A percentile compares a stretch with the other conserved stretches of the same genome.
Evolutionary conservation across 1,140 invertebrate species (phyloP).

Genomic region (Drosophila eugracilis): DNA sequence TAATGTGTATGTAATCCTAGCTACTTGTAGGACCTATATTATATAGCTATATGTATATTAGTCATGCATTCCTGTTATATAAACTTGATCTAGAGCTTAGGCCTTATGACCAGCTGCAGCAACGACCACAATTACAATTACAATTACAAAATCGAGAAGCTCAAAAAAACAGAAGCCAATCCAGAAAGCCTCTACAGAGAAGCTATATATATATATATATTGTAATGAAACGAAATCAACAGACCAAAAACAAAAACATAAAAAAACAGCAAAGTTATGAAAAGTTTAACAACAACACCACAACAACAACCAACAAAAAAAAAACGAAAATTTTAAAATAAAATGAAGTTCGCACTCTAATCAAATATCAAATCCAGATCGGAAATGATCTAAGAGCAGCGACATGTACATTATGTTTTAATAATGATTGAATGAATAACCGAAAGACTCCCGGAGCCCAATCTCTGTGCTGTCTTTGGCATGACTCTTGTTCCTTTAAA

Average conservation of each 20-base stretch:
- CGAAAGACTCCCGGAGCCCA: conserved; percentile 54
- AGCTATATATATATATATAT: conserved; percentile 67
- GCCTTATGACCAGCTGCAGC: conserved; percentile 42
- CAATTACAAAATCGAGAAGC: conserved; percentile 52
- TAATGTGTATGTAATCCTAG: conserved; percentile 49
- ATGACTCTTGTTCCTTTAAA: conserved; percentile 80
- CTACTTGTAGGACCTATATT: conserved; percentile 70
- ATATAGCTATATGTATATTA: conserved; percentile 59
- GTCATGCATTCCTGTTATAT: conserved; percentile 81
- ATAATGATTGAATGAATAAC: conserved; percentile 78
- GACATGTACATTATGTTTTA: conserved; percentile 81
- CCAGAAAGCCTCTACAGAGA: conserved; percentile 62
- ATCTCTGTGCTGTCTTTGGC: conserved; percentile 60
- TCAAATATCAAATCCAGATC: conserved; percentile 25
- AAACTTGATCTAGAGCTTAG: conserved; percentile 65
- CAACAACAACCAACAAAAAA: conserved; percentile 34
- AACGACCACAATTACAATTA: conserved; percentile 35
- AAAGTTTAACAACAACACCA: conserved; percentile 36
- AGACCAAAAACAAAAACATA: conserved; percentile 52
- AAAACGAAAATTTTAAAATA: conserved; percentile 37
- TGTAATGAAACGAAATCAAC: conserved; percentile 49
- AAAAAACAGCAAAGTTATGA: conserved; percentile 43
- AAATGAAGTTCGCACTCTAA: conserved; percentile 35
- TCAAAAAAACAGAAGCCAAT: conserved; percentile 58
- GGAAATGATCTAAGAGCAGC: conserved; percentile 51